phyloP scores from a whole-genome alignment of 2,113 vertebrate species.

The Salvelinus alpinus region DNA sequence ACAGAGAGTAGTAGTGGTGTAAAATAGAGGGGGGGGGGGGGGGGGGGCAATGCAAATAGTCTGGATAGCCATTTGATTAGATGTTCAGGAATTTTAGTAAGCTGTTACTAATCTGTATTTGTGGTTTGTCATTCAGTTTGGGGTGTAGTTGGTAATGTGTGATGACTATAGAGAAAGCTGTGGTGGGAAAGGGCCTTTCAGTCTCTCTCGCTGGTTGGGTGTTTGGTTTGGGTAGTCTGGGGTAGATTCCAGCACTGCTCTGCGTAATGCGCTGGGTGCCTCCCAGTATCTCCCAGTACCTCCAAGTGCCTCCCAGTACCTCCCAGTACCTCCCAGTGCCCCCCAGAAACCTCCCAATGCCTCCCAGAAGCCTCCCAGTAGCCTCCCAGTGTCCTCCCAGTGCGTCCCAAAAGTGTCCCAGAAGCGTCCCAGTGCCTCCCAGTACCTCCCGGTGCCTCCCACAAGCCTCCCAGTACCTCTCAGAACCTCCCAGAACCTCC shows the following conservation, averaged over 20 bases:
- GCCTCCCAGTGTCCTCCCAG: too few species aligned
- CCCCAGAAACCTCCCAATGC: background rate
- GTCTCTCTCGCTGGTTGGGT: background rate
- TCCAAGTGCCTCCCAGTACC: background rate
- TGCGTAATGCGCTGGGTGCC: background rate
- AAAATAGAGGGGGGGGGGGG: too few species aligned
- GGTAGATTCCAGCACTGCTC: slow-evolving; percentile 1
- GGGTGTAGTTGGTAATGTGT: background rate
- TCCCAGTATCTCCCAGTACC: too few species aligned
- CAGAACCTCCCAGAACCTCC: background rate
- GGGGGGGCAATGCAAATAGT: too few species aligned
- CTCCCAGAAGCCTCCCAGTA: background rate
- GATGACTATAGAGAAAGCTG: background rate
- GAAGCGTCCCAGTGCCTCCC: too few species aligned
- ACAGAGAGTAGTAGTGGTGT: too few species aligned
- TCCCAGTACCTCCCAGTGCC: too few species aligned
- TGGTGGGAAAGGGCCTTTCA: background rate
- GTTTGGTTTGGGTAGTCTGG: slow-evolving; percentile 11
- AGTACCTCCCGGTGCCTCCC: too few species aligned
- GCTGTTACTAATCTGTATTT: background rate
- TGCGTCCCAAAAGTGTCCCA: too few species aligned
- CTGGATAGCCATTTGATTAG: too few species aligned
- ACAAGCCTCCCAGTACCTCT: too few species aligned
- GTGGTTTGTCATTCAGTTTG: background rate
- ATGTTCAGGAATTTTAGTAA: too few species aligned